Evolutionary conservation across 2,888 invertebrate species (phyloP), one percentile per base, ranked within the genome.

Genomic region (Limnephilus rhombicus): DNA sequence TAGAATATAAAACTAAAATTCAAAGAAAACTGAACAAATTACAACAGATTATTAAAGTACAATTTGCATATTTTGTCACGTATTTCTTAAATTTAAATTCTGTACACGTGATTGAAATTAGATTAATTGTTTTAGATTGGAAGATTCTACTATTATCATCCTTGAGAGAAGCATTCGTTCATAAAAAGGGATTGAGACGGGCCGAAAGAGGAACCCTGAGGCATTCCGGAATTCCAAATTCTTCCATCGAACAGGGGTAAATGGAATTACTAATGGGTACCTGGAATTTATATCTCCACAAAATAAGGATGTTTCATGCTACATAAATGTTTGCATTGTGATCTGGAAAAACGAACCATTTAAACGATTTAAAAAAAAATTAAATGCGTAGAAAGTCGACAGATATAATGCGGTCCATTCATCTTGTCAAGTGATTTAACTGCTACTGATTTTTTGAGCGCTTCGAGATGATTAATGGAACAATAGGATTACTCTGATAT

Each of bases 401-500:
- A 68, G 68, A 68, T 68, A 68, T 68, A 68, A 68, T 68, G 68
- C 68, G n/a, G 24, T 80, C n/a, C 85, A 68, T 90, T 80, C 37
- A 34, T 82, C 80, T 85, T 91, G 91, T 81, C 80, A 92, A 92
- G 85, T 91, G 88, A 85, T 80, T 88, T 90, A 91, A 90, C 91
- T 49, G 88, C 34, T 80, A 82, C 53, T 15, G 5, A 29, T 86
- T 86, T 91, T 92, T 92, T 90, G 87, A 81, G 18, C 34, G 29
- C 80, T 80, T 34, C 24, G 87, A 68, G 49, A 89, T 85, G 90
- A 92, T 91, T 92, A 49, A 92, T 81, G 80, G 29, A 92, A 93
- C 93, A 93, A 93, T 92, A 88, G 91, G 85, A 29, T 34, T 45
- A 89, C 85, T 91, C 5, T 83, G 86, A 89, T 89, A 81, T 92